Conservation (phyloP, 2,888 invertebrate genomes). For the Dinocampus coccinellae region DNA sequence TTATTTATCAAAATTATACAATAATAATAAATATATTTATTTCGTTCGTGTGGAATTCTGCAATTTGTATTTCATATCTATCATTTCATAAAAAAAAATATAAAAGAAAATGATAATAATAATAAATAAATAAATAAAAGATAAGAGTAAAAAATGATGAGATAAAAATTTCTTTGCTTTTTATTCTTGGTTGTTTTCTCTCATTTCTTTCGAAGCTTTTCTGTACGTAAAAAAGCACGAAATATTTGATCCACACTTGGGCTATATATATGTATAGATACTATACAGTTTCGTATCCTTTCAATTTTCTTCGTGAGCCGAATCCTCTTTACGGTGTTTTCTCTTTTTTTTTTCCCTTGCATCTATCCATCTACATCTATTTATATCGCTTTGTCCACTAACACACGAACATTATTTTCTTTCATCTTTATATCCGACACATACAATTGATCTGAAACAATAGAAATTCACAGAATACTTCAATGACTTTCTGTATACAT, state of each 20-base stretch:
- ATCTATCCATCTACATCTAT: background rate
- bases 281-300: background rate
- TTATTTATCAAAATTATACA: too few relatives aligned
- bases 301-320: constrained; percentile 3
- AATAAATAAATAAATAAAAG: too few relatives aligned
- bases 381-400: background rate
- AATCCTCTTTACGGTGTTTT: constrained; percentile 4
- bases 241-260: background rate
- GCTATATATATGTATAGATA: background rate
- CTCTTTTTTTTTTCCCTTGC: background rate
- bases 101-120: too few relatives aligned
- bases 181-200: too few relatives aligned
- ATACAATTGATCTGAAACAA: constrained; percentile 8
- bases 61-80: too few relatives aligned
- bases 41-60: too few relatives aligned
- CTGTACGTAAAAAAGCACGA: too few relatives aligned
- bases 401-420: constrained; percentile 4
- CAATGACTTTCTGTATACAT: background rate
- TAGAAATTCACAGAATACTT: background rate
- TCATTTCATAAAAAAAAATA: too few relatives aligned
- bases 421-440: background rate
- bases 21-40: too few relatives aligned
- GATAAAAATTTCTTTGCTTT: too few relatives aligned
- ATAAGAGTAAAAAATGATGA: too few relatives aligned
- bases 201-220: too few relatives aligned